Percentiles rank a stretch among this genome's conserved stretches.
Conservation (phyloP, 2,113 vertebrate genomes). For the Calypte anna region DNA sequence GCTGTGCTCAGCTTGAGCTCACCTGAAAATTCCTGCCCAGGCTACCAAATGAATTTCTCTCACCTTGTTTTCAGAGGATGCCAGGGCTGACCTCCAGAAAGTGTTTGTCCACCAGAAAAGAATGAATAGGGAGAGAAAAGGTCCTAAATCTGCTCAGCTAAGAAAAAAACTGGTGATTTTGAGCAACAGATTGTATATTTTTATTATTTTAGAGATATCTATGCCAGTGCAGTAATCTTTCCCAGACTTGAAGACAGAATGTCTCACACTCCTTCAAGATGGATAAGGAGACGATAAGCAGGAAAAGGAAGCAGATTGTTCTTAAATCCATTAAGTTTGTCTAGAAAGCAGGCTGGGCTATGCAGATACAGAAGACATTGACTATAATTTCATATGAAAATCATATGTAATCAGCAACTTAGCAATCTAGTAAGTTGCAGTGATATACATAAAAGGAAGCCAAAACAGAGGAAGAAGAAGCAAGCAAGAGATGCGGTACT, state of each 20-base stretch:
- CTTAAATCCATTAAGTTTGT: background rate
- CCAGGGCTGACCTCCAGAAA: background rate
- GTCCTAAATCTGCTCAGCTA: background rate
- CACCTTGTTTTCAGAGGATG: background rate
- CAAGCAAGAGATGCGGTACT: background rate
- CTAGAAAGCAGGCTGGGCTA: background rate
- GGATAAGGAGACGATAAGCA: background rate
- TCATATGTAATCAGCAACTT: background rate
- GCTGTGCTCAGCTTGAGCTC: background rate
- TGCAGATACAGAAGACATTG: background rate
- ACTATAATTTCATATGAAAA: conserved; percentile 47
- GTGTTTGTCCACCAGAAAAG: background rate
- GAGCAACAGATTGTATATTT: background rate
- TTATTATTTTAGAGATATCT: background rate
- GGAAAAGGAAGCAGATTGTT: conserved; percentile 32
- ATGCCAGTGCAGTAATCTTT: background rate
- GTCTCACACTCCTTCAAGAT: background rate
- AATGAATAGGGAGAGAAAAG: background rate
- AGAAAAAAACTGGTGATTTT: background rate
- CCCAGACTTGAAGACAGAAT: background rate
- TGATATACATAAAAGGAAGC: background rate
- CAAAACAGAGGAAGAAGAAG: background rate
- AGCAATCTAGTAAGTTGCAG: background rate
- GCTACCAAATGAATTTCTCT: background rate
- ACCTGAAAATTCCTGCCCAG: background rate